Base-by-base conservation (phyloP, 2,888 invertebrate genomes). In the Kuschelorhynchus macadamiae region DNA sequence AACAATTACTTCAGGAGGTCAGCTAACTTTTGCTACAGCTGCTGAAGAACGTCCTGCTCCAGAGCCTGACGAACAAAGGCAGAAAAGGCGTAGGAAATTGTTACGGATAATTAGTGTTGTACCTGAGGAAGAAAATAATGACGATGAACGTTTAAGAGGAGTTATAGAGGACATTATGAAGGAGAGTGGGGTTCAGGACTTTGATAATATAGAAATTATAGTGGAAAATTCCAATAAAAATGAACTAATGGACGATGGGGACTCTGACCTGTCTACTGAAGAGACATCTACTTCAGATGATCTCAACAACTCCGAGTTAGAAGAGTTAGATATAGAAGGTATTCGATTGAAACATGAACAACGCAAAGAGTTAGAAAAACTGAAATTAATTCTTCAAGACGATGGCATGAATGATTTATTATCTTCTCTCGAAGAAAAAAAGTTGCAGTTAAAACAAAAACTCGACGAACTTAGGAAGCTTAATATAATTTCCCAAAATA, bases 1-100 rank as follows among this genome's bases (percentile, higher is more conserved):
- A 0, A 81, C 91, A 9, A 86, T 87, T 64, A 90, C 90, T 2
- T 79, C 80, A 17, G 82, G 81, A 63, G 84, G 84, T 2, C 81
- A 82, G 71, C 72, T 84, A 47, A 82, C 83, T 1, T 84, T 84
- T 72, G 81, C 83, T 25, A 77, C 80, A 1, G 78, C 78, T 9
- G 76, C 79, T 1, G 82, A 83, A 73, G 83, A 83, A 74, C 72
- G 82, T 7, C 80, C 81, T 7, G 76, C 79, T 63, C 78, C 79
- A 2, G 77, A 77, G 61, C 78, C 80, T 0, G 80, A 80, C 68
- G 72, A 77, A 55, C 71, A 76, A 60, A 56, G 77, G 70, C 76
- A 72, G 72, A 74, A 71, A 30, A 73, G 69, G 62, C 74, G 73
- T 67, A 78, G 72, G 69, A 73, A 57, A 30, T 36, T 71, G 4